A percentile compares a stretch with the other conserved stretches of the same genome.
These are phyloP conservation scores for Eristalinus sepulchralis DNA, from an alignment of 2,888 invertebrate genomes.

Conservation along the genomic window DNA sequence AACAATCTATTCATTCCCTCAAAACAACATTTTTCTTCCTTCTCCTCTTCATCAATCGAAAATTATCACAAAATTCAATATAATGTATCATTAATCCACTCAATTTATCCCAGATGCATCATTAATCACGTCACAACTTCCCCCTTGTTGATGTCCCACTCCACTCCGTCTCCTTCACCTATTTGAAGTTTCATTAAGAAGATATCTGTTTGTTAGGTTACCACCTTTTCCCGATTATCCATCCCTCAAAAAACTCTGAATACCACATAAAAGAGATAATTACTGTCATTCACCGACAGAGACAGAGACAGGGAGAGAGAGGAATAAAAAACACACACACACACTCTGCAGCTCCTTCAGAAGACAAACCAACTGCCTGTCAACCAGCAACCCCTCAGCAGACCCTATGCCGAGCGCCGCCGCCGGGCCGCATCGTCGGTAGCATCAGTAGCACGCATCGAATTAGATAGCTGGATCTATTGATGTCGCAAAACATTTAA, in stretches of 20 bases:
- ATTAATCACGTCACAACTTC: conserved; percentile 67
- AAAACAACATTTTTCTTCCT: conserved; percentile 26
- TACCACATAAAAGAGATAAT: conserved; percentile 68
- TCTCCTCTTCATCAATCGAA: conserved; percentile 55
- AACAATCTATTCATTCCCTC: not conserved
- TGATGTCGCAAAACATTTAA: conserved; percentile 71
- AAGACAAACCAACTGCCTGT: conserved; percentile 45
- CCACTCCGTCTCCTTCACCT: not conserved
- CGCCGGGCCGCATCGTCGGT: no score
- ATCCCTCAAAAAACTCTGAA: conserved; percentile 44
- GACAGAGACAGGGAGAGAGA: not conserved
- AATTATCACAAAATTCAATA: conserved; percentile 59
- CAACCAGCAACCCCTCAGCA: conserved; percentile 46
- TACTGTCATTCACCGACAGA: conserved; percentile 55
- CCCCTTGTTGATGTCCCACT: conserved; percentile 28
- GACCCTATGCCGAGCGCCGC: conserved; percentile 51
- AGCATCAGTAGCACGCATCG: conserved; percentile 61
- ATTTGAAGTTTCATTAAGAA: conserved; percentile 16
- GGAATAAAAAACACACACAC: no score
- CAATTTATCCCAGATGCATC: conserved; percentile 66
- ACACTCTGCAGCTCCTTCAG: not conserved
- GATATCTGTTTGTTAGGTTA: conserved; percentile 46
- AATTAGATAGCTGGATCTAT: conserved; percentile 44
- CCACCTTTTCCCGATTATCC: conserved; percentile 64
- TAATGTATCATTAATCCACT: conserved; percentile 63